These are phyloP conservation scores for Beroe forskalii DNA, from an alignment of 37 sponge, comb jelly and placozoan species.

Conservation along the genomic window DNA sequence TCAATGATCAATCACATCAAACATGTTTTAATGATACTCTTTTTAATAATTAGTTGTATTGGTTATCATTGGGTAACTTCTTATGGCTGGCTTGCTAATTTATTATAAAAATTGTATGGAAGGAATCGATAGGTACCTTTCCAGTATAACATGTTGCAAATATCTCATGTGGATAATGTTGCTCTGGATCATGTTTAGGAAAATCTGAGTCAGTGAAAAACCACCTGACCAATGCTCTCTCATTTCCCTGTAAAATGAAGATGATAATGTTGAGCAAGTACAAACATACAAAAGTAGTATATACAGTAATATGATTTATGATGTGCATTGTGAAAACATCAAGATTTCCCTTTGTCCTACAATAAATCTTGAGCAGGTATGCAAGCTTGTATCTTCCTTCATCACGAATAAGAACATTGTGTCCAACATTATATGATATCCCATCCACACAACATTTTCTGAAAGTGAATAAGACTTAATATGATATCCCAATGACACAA, in stretches of 20 bases:
- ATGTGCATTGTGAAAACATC: no score
- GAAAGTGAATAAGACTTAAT: not conserved
- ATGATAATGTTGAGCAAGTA: no score
- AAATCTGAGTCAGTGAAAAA: conserved; percentile 40
- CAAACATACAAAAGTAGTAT: no score
- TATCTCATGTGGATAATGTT: conserved; percentile 32
- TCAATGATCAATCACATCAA: no score
- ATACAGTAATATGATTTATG: no score
- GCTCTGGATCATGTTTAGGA: not conserved
- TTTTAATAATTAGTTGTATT: no score
- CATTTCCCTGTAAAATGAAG: conserved; percentile 23
- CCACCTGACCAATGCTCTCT: conserved; percentile 39
- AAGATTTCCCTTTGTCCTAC: conserved; percentile 21
- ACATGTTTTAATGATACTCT: no score
- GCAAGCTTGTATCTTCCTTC: conserved; percentile 5
- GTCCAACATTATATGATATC: not conserved
- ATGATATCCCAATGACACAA: no score
- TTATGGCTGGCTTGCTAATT: no score
- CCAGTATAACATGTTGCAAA: conserved; percentile 49
- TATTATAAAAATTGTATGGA: no score
- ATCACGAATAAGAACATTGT: not conserved
- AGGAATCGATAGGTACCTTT: no score
- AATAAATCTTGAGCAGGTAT: conserved; percentile 27
- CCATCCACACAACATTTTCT: conserved; percentile 58
- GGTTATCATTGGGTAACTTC: no score